Conservation (phyloP, 2,888 invertebrate species). For the Poecilus cupreus region DNA sequence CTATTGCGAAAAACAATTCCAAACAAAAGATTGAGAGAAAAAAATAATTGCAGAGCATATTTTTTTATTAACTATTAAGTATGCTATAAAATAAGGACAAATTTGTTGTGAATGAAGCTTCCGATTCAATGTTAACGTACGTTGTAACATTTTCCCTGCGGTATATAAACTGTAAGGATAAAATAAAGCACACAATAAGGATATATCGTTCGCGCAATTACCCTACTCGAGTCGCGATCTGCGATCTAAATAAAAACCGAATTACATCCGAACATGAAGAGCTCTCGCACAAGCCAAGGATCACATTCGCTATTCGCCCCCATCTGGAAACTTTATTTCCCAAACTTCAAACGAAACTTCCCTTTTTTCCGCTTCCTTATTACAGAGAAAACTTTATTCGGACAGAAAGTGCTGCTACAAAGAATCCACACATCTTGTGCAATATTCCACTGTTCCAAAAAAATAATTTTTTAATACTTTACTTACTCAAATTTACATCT, state of each 20-base stretch:
- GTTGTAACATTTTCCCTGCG: too few relatives aligned
- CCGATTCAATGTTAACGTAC: too few relatives aligned
- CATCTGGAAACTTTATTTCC: constrained; percentile 44
- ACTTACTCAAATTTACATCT: too few relatives aligned
- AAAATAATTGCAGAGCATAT: too few relatives aligned
- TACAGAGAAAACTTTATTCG: constrained; percentile 38
- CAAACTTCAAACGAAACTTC: constrained; percentile 47
- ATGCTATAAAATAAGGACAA: too few relatives aligned
- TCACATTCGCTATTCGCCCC: constrained; percentile 41
- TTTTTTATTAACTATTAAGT: too few relatives aligned
- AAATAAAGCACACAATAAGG: constrained; percentile 1
- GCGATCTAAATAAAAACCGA: constrained; percentile 44
- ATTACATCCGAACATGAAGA: constrained; percentile 38
- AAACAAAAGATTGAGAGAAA: too few relatives aligned
- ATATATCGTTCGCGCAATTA: not conserved
- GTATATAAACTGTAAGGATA: not conserved
- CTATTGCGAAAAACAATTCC: too few relatives aligned
- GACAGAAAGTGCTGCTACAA: not conserved
- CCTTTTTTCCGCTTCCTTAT: constrained; percentile 48
- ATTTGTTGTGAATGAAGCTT: too few relatives aligned
- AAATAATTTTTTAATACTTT: not conserved
- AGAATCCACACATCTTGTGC: not conserved
- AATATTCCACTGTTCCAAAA: not conserved
- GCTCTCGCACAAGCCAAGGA: constrained; percentile 8
- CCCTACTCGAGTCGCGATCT: not conserved